Evolutionary conservation across 2,888 invertebrate genomes (phyloP).

Genomic region (Cataglyphis livida): DNA sequence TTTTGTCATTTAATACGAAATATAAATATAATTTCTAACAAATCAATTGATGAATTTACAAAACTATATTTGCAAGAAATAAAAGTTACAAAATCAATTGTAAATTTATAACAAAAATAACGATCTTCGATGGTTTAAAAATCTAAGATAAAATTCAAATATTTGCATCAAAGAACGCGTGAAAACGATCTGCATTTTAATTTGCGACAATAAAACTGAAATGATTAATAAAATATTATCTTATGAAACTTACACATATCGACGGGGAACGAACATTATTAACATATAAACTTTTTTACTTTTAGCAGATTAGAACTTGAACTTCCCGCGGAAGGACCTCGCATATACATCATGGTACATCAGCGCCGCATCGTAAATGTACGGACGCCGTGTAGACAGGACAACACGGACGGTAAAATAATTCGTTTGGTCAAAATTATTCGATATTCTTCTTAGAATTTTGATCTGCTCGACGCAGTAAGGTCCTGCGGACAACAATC

Average conservation of each 20-base stretch:
- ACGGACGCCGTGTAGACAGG: constrained; percentile 65
- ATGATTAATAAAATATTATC: not conserved
- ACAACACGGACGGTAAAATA: constrained; percentile 59
- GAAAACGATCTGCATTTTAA: not conserved
- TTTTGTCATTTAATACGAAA: not conserved
- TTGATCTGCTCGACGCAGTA: not conserved
- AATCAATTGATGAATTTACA: not conserved
- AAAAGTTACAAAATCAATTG: not conserved
- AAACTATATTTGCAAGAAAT: not conserved
- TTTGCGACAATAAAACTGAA: not conserved
- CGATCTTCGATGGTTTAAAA: not conserved
- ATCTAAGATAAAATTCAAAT: not conserved
- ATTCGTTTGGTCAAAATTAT: constrained; percentile 21
- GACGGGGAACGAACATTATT: not conserved
- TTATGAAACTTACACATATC: not conserved
- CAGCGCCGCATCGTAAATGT: constrained; percentile 55
- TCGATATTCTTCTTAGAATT: not conserved
- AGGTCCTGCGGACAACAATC: not conserved
- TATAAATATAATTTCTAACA: not conserved
- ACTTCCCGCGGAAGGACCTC: constrained; percentile 73
- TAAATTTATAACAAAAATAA: not conserved
- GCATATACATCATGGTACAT: constrained; percentile 71
- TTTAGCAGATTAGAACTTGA: constrained; percentile 34
- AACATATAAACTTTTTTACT: not conserved
- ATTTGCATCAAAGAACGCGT: not conserved